These are phyloP conservation scores for Harpegnathos saltator DNA, from an alignment of 1,140 invertebrate species.

Conservation along the genomic window DNA sequence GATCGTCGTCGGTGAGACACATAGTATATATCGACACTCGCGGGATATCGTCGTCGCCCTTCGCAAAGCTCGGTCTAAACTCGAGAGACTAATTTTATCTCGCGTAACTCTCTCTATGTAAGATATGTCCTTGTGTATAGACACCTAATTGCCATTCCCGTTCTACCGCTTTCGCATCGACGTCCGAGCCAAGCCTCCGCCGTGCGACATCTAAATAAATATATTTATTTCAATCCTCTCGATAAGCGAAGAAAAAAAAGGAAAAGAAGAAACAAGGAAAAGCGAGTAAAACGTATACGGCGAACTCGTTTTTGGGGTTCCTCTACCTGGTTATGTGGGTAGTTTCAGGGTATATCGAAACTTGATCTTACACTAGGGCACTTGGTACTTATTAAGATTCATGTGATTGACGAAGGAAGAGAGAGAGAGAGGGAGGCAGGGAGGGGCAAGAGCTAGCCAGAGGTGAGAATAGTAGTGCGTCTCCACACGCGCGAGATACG, in stretches of 20 bases:
- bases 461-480: slow-evolving; percentile 57
- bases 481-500: slow-evolving; percentile 19
- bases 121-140: slow-evolving; percentile 75
- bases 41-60: slow-evolving; percentile 50
- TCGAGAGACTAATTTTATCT: slow-evolving; percentile 72
- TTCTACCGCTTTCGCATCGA: slow-evolving; percentile 69
- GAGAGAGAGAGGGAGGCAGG: slow-evolving; percentile 7
- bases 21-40: slow-evolving; percentile 53
- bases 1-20: slow-evolving; percentile 58
- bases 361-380: slow-evolving; percentile 71
- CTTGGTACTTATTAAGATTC: slow-evolving; percentile 77
- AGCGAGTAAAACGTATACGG: slow-evolving; percentile 70
- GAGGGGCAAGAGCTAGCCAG: no score
- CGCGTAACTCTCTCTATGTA: slow-evolving; percentile 73
- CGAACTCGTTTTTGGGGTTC: slow-evolving; percentile 63
- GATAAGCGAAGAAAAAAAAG: no score
- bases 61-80: slow-evolving; percentile 69
- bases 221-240: slow-evolving; percentile 74
- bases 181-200: slow-evolving; percentile 70
- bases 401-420: slow-evolving; percentile 67
- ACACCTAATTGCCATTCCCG: slow-evolving; percentile 70
- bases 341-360: slow-evolving; percentile 74
- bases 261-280: slow-evolving; percentile 5
- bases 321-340: slow-evolving; percentile 65
- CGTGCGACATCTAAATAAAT: slow-evolving; percentile 66